phyloP scores from a whole-genome alignment of 2,113 vertebrate genomes.

The Lampris incognitus region DNA sequence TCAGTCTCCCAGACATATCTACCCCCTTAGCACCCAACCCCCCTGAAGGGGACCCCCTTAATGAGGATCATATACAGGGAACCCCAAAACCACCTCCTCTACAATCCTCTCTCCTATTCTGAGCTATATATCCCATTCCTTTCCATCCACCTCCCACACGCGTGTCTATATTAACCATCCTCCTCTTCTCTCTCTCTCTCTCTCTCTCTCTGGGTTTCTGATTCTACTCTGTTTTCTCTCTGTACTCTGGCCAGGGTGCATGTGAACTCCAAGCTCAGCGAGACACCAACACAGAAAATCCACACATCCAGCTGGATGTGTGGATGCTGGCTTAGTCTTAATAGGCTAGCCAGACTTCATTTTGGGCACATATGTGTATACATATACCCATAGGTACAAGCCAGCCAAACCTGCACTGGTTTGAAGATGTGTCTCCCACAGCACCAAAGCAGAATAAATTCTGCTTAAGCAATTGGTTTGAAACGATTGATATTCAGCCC shows the following conservation, averaged over 20 bases:
- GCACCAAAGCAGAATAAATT: not conserved
- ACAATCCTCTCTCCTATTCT: no score
- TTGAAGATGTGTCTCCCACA: not conserved
- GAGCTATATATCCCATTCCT: not conserved
- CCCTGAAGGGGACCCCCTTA: slow-evolving; percentile 31
- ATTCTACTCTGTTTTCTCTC: slow-evolving; percentile 35
- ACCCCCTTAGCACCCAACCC: slow-evolving; percentile 27
- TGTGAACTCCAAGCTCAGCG: slow-evolving; percentile 49
- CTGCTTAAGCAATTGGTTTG: slow-evolving; percentile 21
- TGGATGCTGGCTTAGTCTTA: slow-evolving; percentile 57
- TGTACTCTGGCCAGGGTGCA: slow-evolving; percentile 65
- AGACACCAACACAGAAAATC: slow-evolving; percentile 14
- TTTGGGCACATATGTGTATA: slow-evolving; percentile 38
- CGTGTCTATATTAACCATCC: slow-evolving; percentile 25
- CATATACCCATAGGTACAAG: slow-evolving; percentile 38
- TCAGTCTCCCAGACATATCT: slow-evolving; percentile 28
- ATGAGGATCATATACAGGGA: slow-evolving; percentile 46
- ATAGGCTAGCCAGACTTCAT: slow-evolving; percentile 48
- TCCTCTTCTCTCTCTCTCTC: slow-evolving; percentile 3
- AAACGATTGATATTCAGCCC: slow-evolving; percentile 15
- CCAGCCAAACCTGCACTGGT: slow-evolving; percentile 19
- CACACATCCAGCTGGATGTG: slow-evolving; percentile 36
- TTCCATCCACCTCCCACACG: slow-evolving; percentile 42
- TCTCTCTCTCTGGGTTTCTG: slow-evolving; percentile 24
- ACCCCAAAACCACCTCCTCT: slow-evolving; percentile 30